These are phyloP conservation scores for Polymixis flavicincta DNA, from an alignment of 2,888 invertebrate species.

Conservation along the genomic window DNA sequence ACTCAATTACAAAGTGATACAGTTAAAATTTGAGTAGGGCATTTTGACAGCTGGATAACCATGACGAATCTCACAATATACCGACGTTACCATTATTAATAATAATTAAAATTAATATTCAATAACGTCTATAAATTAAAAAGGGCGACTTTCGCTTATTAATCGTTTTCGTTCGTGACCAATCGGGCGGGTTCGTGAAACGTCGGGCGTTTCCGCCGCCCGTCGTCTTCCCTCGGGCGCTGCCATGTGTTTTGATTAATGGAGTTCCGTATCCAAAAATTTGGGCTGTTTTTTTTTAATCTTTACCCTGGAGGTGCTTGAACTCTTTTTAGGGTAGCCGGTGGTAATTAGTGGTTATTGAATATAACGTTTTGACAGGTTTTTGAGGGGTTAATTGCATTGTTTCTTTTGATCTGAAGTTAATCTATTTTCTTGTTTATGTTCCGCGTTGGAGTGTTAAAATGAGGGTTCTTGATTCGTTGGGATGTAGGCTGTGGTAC, in stretches of 20 bases:
- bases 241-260: slow-evolving; percentile 81
- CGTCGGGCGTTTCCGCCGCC: slow-evolving; percentile 63
- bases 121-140: slow-evolving; percentile 77
- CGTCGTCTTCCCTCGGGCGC: slow-evolving; percentile 73
- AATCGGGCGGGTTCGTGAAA: slow-evolving; percentile 68
- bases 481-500: neutral
- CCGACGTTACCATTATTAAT: slow-evolving; percentile 73
- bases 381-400: slow-evolving; percentile 70
- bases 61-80: slow-evolving; percentile 64
- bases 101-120: slow-evolving; percentile 78
- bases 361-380: slow-evolving; percentile 73
- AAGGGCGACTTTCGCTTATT: slow-evolving; percentile 73
- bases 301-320: slow-evolving; percentile 75
- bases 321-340: slow-evolving; percentile 79
- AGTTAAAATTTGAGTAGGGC: slow-evolving; percentile 24
- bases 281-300: slow-evolving; percentile 70
- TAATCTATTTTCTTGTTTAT: slow-evolving; percentile 64
- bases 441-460: slow-evolving; percentile 20
- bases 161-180: slow-evolving; percentile 68
- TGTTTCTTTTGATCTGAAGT: slow-evolving; percentile 59
- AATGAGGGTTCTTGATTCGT: slow-evolving; percentile 5
- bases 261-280: slow-evolving; percentile 79
- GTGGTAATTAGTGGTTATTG: slow-evolving; percentile 77
- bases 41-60: slow-evolving; percentile 57
- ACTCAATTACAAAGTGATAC: slow-evolving; percentile 29